A percentile compares a stretch with the other conserved stretches of the same genome.
phyloP scores from a whole-genome alignment of 2,797 vertebrate genomes.

The Knipowitschia caucasica region DNA sequence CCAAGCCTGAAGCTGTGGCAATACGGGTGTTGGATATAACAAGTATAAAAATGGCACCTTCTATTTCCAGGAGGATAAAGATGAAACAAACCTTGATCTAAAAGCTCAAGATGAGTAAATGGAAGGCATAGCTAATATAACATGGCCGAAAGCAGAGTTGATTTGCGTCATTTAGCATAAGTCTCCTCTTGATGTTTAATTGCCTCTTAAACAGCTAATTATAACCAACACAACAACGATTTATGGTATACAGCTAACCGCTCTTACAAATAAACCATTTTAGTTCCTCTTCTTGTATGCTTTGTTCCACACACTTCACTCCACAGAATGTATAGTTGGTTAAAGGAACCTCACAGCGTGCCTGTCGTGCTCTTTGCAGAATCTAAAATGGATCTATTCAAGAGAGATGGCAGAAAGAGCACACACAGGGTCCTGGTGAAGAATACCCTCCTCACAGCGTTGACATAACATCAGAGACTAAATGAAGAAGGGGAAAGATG shows the following conservation, averaged over 20 bases:
- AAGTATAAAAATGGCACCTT: too few species aligned
- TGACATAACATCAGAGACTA: slow-evolving; percentile 11
- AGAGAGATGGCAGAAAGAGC: slow-evolving; percentile 2
- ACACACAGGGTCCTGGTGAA: slow-evolving; percentile 5
- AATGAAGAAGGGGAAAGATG: neutral
- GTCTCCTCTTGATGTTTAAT: too few species aligned
- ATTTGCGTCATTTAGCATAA: too few species aligned
- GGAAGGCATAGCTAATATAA: too few species aligned
- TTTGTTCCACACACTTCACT: neutral
- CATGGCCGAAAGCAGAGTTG: too few species aligned
- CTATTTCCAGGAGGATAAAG: too few species aligned
- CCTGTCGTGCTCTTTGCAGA: neutral
- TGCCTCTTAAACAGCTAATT: neutral
- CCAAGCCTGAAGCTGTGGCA: too few species aligned
- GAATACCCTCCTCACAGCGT: slow-evolving; percentile 6
- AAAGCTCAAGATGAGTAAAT: too few species aligned
- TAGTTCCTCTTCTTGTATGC: neutral
- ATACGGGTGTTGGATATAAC: too few species aligned
- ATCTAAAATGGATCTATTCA: slow-evolving; percentile 11
- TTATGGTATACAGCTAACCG: neutral
- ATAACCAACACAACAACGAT: neutral
- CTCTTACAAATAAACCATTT: neutral
- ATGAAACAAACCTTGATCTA: too few species aligned
- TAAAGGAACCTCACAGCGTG: neutral
- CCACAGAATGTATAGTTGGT: neutral